Evolutionary conservation across 2,113 vertebrate genomes (phyloP), one percentile per base, ranked within the genome.

Genomic region (Xiphophorus maculatus): DNA sequence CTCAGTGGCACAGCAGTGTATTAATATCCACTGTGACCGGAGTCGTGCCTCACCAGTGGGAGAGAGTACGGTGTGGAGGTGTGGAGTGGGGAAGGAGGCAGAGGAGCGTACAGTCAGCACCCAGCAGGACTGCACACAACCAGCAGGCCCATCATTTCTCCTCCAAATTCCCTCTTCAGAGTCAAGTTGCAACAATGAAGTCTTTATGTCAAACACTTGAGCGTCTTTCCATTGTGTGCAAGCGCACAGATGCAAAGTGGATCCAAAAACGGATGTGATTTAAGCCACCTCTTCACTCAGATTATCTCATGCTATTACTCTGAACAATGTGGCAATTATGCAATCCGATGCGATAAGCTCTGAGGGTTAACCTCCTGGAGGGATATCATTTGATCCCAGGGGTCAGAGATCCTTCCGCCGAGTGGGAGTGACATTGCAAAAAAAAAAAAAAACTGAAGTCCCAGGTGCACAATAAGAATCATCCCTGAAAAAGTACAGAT

Each of bases 11-110:
- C 79, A 76, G 88, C 63, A 71, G 88, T 88, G 90, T 94, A 94
- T 94, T 93, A 94, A 93, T 94, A 94, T 89, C 92, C 89, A 90
- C 87, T 42, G 87, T 86, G 90, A 90, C 89, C 88, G 82, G 72
- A 89, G 90, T 91, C 79, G 86, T 91, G 88, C 85, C 76, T 81
- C 79, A 11, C 81, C 51, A 76, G 84, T 74, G 74, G 44, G 79
- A 77, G 77, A 76, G 80, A 67, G 77, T 37, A 40, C 75, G 84
- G 72, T 79, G 77, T 27, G 77, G 67, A 84, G 82, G 73, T 81
- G 88, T 83, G 77, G 25, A 28, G 15, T 61, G 10, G 66, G 62
- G 27, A n/a, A 29, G 32, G 13, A 67, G 67, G 67, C 11, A 62
- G 54, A 67, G 83, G 74, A 66, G 75, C 54, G 28, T 74, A 27